phyloP scores from a whole-genome alignment of 2,113 vertebrate genomes.

The Megalops atlanticus region DNA sequence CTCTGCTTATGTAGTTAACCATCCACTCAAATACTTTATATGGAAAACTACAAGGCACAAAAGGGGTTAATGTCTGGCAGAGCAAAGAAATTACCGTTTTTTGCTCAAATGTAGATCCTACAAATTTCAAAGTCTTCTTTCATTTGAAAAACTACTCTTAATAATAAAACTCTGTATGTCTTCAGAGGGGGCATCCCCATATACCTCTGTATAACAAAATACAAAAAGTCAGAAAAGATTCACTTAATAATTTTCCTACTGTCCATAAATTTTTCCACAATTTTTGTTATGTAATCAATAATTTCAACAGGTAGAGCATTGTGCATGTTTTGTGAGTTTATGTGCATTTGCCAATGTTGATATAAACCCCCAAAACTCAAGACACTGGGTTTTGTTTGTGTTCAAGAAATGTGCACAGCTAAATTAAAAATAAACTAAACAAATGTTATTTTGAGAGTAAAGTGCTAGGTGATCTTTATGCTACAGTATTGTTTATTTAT shows the following conservation, averaged over 20 bases:
- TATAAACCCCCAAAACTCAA: background rate
- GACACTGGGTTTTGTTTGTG: constrained; percentile 17
- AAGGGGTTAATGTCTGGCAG: background rate
- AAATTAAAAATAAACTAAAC: constrained; percentile 25
- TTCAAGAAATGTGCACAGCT: constrained; percentile 13
- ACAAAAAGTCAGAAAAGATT: background rate
- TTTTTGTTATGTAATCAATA: background rate
- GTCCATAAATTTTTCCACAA: background rate
- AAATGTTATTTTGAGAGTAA: constrained; percentile 17
- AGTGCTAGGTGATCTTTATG: constrained; percentile 34
- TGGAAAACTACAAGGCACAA: constrained; percentile 18
- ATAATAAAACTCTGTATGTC: background rate
- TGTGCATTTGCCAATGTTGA: background rate
- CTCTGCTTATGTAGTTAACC: background rate
- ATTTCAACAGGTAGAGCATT: background rate
- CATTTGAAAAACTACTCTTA: background rate
- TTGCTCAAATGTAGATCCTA: background rate
- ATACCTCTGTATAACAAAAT: background rate
- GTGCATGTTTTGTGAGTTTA: background rate
- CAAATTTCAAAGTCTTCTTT: background rate
- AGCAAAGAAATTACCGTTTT: background rate
- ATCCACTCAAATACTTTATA: background rate
- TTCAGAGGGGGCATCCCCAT: background rate
- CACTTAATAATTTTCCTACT: background rate
- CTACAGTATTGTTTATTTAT: constrained; percentile 26